Percentiles rank a stretch among this genome's conserved stretches.
Evolutionary conservation across 2,888 invertebrate genomes (phyloP).

Genomic region (Luperina nickerlii): DNA sequence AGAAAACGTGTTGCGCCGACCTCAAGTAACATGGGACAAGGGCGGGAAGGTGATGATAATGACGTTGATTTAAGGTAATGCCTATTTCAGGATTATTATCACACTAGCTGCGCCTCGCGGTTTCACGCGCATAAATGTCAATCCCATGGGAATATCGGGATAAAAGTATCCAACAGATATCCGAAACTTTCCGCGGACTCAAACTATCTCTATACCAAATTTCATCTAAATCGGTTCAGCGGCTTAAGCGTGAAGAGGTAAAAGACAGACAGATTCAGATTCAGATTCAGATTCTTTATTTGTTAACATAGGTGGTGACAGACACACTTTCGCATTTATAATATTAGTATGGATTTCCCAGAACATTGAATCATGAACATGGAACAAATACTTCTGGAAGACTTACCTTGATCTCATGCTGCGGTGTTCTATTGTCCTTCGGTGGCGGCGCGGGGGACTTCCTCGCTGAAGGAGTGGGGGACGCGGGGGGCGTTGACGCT

Average conservation of each 20-base stretch:
- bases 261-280: too few relatives aligned
- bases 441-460: slow-evolving; percentile 77
- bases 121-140: too few relatives aligned
- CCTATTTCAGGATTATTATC: neutral
- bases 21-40: neutral
- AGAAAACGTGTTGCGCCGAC: neutral
- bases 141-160: too few relatives aligned
- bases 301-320: too few relatives aligned
- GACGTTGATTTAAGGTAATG: neutral
- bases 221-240: too few relatives aligned
- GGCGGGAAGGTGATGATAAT: neutral
- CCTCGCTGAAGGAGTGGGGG: slow-evolving; percentile 75
- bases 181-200: too few relatives aligned
- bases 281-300: too few relatives aligned
- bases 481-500: slow-evolving; percentile 75
- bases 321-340: too few relatives aligned
- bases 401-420: slow-evolving; percentile 84
- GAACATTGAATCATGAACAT: neutral
- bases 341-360: neutral
- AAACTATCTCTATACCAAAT: too few relatives aligned
- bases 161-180: too few relatives aligned
- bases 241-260: too few relatives aligned
- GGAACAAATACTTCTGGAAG: neutral
- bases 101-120: too few relatives aligned
- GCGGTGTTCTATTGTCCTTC: slow-evolving; percentile 72